Evolutionary conservation across 2,888 invertebrate genomes (phyloP), one percentile per base, ranked within the genome.

Genomic region (Tachina grossa): DNA sequence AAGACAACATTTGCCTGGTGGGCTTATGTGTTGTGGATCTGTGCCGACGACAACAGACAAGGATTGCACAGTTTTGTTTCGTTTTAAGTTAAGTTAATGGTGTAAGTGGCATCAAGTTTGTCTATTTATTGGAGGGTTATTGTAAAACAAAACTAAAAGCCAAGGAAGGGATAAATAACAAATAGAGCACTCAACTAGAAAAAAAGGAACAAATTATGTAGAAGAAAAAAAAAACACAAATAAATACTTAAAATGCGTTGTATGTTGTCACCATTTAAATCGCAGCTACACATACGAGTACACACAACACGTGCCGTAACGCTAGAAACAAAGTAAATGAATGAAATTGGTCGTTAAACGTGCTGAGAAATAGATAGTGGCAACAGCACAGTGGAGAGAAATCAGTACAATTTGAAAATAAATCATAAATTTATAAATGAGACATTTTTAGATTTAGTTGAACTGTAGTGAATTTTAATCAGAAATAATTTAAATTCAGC

Each of bases 251-350:
- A 61, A 61, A 61, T 74, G 16, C 65, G 10, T 22, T 65, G 22
- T 10, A 72, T 65, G 63, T 57, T 72, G 68, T 55, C 61, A 59
- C 31, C 57, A 51, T 80, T 74, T 22, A 47, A 76, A 69, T 61
- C 53, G 9, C 11, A 55, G 61, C 16, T 63, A 61, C 61, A 61
- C 59, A 61, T 31, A 31, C n/a, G n/a, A n/a, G n/a, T n/a, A n/a
- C 4, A 31, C 47, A 51, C 39, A 59, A 39, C 61, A 75, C 69
- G 61, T 49, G 59, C 16, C 53, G 11, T 43, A 51, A 16, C 53
- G 11, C n/a, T 61, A n/a, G 9, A 41, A 59, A 53, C 9, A 19
- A 31, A 55, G 43, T 39, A 78, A 31, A 69, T 16, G 14, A 8
- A 9, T 41, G 16, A 59, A 80, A 19, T 65, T 55, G 53, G 8